Conservation (phyloP, 2,113 vertebrate genomes). For the Ammodytes dubius region DNA sequence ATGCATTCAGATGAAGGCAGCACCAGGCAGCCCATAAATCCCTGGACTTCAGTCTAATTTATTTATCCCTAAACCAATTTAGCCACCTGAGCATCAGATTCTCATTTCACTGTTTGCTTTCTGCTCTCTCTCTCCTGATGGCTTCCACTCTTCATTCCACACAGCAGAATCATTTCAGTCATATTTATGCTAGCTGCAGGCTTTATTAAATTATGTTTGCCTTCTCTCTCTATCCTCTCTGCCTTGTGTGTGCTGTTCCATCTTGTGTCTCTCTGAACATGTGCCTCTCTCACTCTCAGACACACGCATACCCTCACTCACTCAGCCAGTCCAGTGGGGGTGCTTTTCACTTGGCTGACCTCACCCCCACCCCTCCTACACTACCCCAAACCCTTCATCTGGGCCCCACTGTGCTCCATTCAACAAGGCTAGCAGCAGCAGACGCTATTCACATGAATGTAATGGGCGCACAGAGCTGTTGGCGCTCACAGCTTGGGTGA, state of each 20-base stretch:
- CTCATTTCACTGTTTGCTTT: conserved; percentile 48
- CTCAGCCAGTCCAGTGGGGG: conserved; percentile 16
- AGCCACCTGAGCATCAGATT: conserved; percentile 2
- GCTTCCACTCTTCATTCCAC: neutral
- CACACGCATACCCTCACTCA: conserved; percentile 38
- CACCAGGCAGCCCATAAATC: conserved; percentile 20
- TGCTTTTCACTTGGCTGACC: conserved; percentile 59
- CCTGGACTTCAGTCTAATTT: conserved; percentile 37
- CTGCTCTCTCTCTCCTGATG: neutral
- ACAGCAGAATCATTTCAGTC: conserved; percentile 20
- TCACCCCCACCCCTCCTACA: conserved; percentile 43
- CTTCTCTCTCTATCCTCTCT: conserved; percentile 15
- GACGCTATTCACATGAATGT: conserved; percentile 74
- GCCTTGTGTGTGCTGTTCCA: conserved; percentile 20
- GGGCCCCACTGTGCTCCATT: conserved; percentile 69
- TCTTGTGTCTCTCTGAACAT: conserved; percentile 13
- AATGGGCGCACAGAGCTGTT: conserved; percentile 58
- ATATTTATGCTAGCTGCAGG: conserved; percentile 18
- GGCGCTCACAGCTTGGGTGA: conserved; percentile 42
- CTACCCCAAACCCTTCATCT: conserved; percentile 40
- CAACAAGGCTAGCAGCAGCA: conserved; percentile 67
- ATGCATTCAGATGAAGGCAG: conserved; percentile 5
- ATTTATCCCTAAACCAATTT: conserved; percentile 36
- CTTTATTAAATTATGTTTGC: conserved; percentile 34
- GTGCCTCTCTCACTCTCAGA: conserved; percentile 19